A percentile compares a stretch with the other conserved stretches of the same genome.
Evolutionary conservation across 1,140 invertebrate species (phyloP).

Genomic region (Monochamus saltuarius): DNA sequence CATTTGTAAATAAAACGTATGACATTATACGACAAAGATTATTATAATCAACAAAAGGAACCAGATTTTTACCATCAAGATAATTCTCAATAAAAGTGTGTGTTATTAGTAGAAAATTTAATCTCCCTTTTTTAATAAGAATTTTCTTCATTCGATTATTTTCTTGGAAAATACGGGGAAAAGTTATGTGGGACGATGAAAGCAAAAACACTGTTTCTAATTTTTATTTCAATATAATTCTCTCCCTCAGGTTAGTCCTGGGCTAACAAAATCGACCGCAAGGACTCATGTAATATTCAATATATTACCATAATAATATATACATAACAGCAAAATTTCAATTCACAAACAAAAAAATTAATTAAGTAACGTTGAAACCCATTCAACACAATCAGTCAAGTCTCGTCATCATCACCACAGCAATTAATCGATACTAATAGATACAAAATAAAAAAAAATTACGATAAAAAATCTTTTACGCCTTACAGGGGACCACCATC

Average conservation of each 20-base stretch:
- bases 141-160: too few species aligned
- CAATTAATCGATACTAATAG: constrained; percentile 18
- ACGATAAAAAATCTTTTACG: constrained; percentile 30
- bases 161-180: too few species aligned
- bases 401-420: constrained; percentile 14
- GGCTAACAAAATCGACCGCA: constrained; percentile 50
- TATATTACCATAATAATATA: constrained; percentile 27
- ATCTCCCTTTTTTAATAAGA: too few species aligned
- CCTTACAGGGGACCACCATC: constrained; percentile 11
- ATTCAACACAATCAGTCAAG: constrained; percentile 32
- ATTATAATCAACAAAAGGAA: too few species aligned
- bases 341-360: constrained; percentile 35
- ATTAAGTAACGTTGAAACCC: constrained; percentile 31
- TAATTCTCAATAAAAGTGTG: too few species aligned
- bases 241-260: constrained; percentile 51
- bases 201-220: constrained; percentile 1
- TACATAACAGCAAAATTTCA: constrained; percentile 41
- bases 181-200: background rate
- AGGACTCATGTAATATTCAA: constrained; percentile 44
- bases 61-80: too few species aligned
- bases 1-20: too few species aligned
- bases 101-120: too few species aligned
- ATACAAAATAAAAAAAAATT: constrained; percentile 28
- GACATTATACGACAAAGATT: too few species aligned
- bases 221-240: constrained; percentile 44